Conservation (phyloP, 2,113 vertebrate species). For the Alaudala cheleensis region DNA sequence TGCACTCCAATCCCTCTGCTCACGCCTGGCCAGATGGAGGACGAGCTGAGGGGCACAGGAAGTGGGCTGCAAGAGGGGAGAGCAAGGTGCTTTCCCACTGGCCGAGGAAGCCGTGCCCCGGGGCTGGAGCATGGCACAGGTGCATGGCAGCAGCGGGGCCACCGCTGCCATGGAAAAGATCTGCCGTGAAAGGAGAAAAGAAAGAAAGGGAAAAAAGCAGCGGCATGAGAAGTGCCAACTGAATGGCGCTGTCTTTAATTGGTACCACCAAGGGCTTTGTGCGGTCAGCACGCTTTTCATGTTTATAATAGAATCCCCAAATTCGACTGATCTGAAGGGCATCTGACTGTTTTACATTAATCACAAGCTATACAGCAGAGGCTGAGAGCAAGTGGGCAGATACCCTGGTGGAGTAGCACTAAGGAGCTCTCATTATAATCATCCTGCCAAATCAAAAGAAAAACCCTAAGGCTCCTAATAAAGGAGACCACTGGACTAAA, state of each 20-base stretch:
- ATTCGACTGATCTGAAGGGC: conserved; percentile 58
- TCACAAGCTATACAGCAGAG: conserved; percentile 62
- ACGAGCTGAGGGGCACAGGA: neutral
- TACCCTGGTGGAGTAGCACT: conserved; percentile 60
- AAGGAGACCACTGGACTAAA: conserved; percentile 66
- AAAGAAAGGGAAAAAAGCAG: neutral
- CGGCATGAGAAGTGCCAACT: neutral
- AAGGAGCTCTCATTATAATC: conserved; percentile 68
- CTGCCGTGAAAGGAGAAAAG: neutral
- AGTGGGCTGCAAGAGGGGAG: neutral
- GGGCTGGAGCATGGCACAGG: neutral
- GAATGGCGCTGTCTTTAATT: conserved; percentile 50
- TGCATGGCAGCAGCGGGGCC: neutral
- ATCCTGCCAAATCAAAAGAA: conserved; percentile 68
- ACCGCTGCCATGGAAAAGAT: neutral
- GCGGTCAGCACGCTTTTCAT: conserved; percentile 15
- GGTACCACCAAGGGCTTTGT: conserved; percentile 56
- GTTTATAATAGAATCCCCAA: conserved; percentile 58
- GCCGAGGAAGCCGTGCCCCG: neutral
- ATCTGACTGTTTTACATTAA: conserved; percentile 66
- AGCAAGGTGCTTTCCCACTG: neutral
- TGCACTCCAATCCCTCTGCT: neutral
- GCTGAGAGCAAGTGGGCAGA: conserved; percentile 64
- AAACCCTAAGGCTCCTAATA: conserved; percentile 69
- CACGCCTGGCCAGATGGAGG: neutral